Evolutionary conservation across 2,888 invertebrate species (phyloP), one percentile per base, ranked within the genome.

Genomic region (Rhamphomyia laevipes): DNA sequence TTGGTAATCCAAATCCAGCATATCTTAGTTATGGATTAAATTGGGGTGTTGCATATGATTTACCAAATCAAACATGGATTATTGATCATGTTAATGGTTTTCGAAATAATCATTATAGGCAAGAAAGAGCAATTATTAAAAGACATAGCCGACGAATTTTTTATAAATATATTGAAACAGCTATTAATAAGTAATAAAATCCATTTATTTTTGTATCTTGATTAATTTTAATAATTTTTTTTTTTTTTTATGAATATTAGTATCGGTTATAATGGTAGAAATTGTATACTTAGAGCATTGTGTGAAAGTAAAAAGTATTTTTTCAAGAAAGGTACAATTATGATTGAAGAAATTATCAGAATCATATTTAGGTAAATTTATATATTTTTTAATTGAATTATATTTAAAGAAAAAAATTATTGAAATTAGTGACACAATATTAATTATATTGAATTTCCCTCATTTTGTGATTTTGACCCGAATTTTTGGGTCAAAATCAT

Each of bases 271-370:
- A 77, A 81, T 59, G 87, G 87, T 1, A 73, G 82, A 33, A 74
- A 78, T 27, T 87, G 87, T 59, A 73, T 87, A 31, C 64, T 84
- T 49, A 77, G 82, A 46, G 78, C 86, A 0, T 69, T 87, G 0
- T 87, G 87, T 64, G 87, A 87, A 62, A 80, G 84, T 10, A 78
- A 81, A 0, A 80, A 81, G 52, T 73, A 78, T n/a, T 74, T 85
- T 21, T 73, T 77, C 40, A 77, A 79, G 1, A 77, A 76, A 48
- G 79, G 80, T 45, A 73, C 73, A 45, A 81, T 79, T 51, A 76
- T 84, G 71, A 66, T 84, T 4, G 78, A 84, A 47, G 83, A 85
- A 64, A 78, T 86, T 71, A 73, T 86, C 55, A 73, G 82, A 53
- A 77, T 77, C 21, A 70, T 85, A 27, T 86, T 86, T 59, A 76